Percentiles rank a stretch among this genome's conserved stretches.
These are phyloP conservation scores for Muscicapa striata DNA, from an alignment of 2,797 vertebrate species.

Conservation along the genomic window DNA sequence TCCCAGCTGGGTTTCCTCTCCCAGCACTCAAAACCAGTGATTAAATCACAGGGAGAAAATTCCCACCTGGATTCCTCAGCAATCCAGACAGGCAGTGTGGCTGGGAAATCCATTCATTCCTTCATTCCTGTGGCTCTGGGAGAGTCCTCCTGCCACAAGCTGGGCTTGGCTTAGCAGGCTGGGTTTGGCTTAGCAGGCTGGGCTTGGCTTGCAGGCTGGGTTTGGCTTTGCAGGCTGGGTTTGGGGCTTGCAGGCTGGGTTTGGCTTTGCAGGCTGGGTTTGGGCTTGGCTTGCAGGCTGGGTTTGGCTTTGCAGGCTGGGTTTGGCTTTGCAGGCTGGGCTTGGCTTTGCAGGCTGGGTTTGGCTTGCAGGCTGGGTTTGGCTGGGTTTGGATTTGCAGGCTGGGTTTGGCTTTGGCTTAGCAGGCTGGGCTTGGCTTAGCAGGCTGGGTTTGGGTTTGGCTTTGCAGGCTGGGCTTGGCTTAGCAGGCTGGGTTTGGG, in stretches of 20 bases:
- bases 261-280: too few species aligned
- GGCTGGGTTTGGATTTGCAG: too few species aligned
- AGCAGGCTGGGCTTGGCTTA: too few species aligned
- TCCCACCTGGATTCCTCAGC: not conserved
- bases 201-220: too few species aligned
- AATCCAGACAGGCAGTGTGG: rapidly evolving
- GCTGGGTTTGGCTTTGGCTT: too few species aligned
- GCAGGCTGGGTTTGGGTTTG: too few species aligned
- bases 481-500: too few species aligned
- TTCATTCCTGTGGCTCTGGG: not conserved
- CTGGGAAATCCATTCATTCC: not conserved
- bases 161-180: not conserved
- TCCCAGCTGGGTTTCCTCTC: not conserved
- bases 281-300: too few species aligned
- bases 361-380: not conserved
- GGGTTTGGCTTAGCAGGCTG: too few species aligned
- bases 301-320: not conserved
- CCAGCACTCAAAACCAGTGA: not conserved
- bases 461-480: too few species aligned
- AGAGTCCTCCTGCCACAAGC: not conserved
- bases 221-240: too few species aligned
- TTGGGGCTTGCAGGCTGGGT: too few species aligned
- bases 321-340: not conserved
- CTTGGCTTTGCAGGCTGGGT: not conserved
- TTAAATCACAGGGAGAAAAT: not conserved